Evolutionary conservation across 2,888 invertebrate genomes (phyloP), one percentile per base, ranked within the genome.

Genomic region (Caenorhabditis sp.): DNA sequence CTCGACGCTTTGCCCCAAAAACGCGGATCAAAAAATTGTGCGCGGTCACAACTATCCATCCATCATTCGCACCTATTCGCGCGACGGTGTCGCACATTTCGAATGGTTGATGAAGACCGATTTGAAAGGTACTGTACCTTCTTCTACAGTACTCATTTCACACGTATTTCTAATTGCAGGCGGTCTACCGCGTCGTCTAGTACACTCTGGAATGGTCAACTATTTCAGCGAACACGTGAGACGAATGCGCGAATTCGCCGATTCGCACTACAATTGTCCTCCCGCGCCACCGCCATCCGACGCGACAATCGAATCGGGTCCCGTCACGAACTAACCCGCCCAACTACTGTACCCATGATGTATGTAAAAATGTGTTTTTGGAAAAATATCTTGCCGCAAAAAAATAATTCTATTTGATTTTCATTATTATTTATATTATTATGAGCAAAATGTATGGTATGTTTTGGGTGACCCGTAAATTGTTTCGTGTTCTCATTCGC

Each of bases 81-180:
- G 37, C 19, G 58, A 62, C 1, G 73, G 58, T 19, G 54, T 63
- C 3, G 61, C 72, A 6, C 51, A 50, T 10, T 71, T 79, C 21
- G 79, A 79, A 55, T 79, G 79, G 79, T 62, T 79, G 1, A 79
- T 79, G 79, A 77, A 77, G 55, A 79, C 79, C 0, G 79, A 79
- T 66, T 64, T 74, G 54, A 74, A 66, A 69, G 74, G 73, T 69
- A 8, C 6, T 36, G 10, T 21, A 19, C 12, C 1, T 1, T 17
- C 24, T 21, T 43, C 26, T 36, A 14, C 21, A 43, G 10, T 37
- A 24, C 6, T n/a, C n/a, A 21, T 12, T 21, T 23, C 57, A 6
- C 23, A 23, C n/a, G n/a, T n/a, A n/a, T n/a, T n/a, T n/a, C n/a
- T n/a, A n/a, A n/a, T 27, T 58, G 27, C 58, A 66, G 79, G 79